Evolutionary conservation across 2,888 invertebrate species (phyloP).

Genomic region (Acleris emargana): DNA sequence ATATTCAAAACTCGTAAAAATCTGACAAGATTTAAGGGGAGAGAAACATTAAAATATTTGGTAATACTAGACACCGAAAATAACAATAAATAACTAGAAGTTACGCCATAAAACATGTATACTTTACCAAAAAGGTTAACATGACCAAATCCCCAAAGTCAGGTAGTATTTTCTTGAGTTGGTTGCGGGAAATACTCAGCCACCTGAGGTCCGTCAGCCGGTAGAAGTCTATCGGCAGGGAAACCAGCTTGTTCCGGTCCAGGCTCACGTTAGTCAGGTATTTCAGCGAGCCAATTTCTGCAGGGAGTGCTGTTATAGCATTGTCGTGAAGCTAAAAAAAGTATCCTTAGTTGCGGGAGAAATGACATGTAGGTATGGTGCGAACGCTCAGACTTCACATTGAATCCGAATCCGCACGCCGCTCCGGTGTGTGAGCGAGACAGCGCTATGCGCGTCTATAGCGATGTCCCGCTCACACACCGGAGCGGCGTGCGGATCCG

Average conservation of each 20-base stretch:
- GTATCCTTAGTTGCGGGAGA: too few species aligned
- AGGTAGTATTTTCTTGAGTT: constrained; percentile 86
- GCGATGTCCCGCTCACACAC: too few species aligned
- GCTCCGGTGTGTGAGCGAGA: too few species aligned
- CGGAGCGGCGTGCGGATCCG: too few species aligned
- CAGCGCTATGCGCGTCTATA: too few species aligned
- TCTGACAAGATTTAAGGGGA: too few species aligned
- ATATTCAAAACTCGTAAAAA: too few species aligned
- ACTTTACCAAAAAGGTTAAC: constrained; percentile 81
- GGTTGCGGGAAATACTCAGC: constrained; percentile 90
- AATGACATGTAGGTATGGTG: too few species aligned
- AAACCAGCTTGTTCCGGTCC: constrained; percentile 86
- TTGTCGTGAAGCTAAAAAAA: constrained; percentile 91
- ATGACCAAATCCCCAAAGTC: constrained; percentile 91
- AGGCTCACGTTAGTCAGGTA: constrained; percentile 87
- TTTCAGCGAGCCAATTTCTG: constrained; percentile 88
- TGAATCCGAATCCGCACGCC: too few species aligned
- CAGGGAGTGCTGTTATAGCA: constrained; percentile 87
- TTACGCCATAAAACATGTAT: neutral
- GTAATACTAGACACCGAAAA: too few species aligned
- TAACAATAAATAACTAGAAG: neutral
- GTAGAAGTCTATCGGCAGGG: constrained; percentile 86
- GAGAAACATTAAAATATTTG: too few species aligned
- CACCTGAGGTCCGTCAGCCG: constrained; percentile 87
- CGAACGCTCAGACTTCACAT: too few species aligned